A percentile compares a stretch with the other conserved stretches of the same genome.
phyloP scores from a whole-genome alignment of 2,113 vertebrate genomes.

The Prionailurus viverrinus region DNA sequence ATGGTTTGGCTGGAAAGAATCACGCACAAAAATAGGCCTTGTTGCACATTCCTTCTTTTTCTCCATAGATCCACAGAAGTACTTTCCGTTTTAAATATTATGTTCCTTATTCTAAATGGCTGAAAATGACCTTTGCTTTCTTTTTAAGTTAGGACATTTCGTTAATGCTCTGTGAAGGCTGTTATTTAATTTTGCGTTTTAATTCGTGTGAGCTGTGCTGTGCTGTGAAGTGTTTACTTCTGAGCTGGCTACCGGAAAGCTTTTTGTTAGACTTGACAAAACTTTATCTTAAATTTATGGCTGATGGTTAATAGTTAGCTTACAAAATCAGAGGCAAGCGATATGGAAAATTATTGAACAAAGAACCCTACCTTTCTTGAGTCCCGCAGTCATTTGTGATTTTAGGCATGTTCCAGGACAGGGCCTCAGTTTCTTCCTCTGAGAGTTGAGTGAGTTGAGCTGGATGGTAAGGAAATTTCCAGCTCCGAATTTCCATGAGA shows the following conservation, averaged over 20 bases:
- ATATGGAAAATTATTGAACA: constrained; percentile 14
- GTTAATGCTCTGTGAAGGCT: constrained; percentile 37
- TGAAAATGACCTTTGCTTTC: background rate
- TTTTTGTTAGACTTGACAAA: constrained; percentile 63
- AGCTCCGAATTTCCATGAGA: constrained; percentile 18
- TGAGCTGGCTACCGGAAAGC: constrained; percentile 36
- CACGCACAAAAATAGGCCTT: constrained; percentile 68
- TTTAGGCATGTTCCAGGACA: background rate
- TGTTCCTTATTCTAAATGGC: background rate
- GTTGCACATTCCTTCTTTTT: constrained; percentile 66
- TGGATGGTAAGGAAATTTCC: constrained; percentile 63
- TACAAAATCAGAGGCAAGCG: constrained; percentile 19
- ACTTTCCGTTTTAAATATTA: constrained; percentile 46
- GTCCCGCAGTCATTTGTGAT: constrained; percentile 1
- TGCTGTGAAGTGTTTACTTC: constrained; percentile 54
- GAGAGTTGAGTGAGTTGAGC: constrained; percentile 40
- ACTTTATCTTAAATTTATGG: constrained; percentile 50
- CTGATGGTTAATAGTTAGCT: constrained; percentile 39
- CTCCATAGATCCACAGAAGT: background rate
- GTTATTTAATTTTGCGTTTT: constrained; percentile 53
- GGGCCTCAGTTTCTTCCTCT: constrained; percentile 60
- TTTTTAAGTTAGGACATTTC: constrained; percentile 22
- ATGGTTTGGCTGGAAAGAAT: constrained; percentile 80
- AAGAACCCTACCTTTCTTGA: background rate
- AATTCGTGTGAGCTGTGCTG: constrained; percentile 29